A percentile compares a stretch with the other conserved stretches of the same genome.
These are phyloP conservation scores for Agonopterix alstromeriana DNA, from an alignment of 2,888 invertebrate genomes.

Conservation along the genomic window DNA sequence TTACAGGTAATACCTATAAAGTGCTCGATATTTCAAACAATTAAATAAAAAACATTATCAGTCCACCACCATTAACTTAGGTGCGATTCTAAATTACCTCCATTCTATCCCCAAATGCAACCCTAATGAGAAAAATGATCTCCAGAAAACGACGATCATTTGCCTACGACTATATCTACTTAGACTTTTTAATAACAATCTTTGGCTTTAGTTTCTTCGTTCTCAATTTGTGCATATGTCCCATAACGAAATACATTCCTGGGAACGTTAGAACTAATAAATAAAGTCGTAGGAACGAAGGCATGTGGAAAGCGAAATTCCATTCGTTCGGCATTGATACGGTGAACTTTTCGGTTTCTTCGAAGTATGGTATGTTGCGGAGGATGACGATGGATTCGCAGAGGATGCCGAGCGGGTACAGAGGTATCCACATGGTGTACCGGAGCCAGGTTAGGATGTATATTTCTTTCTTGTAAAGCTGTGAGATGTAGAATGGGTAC, in stretches of 20 bases:
- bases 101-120: not conserved
- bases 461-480: conserved; percentile 84
- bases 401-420: conserved; percentile 93
- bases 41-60: too few species aligned
- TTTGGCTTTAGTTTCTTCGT: conserved; percentile 79
- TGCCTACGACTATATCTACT: conserved; percentile 18
- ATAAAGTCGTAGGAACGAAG: conserved; percentile 86
- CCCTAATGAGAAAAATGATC: not conserved
- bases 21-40: too few species aligned
- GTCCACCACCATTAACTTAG: too few species aligned
- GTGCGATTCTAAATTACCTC: not conserved
- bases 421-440: conserved; percentile 94
- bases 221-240: conserved; percentile 88
- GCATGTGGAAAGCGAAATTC: conserved; percentile 93
- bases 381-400: conserved; percentile 90
- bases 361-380: conserved; percentile 92
- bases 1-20: too few species aligned
- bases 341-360: conserved; percentile 87
- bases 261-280: conserved; percentile 86
- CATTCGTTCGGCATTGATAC: conserved; percentile 87
- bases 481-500: conserved; percentile 94
- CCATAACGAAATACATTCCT: conserved; percentile 86
- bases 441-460: conserved; percentile 92
- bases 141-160: too few species aligned
- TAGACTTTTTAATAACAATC: conserved; percentile 59